Percentiles rank a stretch among this genome's conserved stretches.
phyloP scores from a whole-genome alignment of 2,113 vertebrate genomes.

The Myotis yumanensis region DNA sequence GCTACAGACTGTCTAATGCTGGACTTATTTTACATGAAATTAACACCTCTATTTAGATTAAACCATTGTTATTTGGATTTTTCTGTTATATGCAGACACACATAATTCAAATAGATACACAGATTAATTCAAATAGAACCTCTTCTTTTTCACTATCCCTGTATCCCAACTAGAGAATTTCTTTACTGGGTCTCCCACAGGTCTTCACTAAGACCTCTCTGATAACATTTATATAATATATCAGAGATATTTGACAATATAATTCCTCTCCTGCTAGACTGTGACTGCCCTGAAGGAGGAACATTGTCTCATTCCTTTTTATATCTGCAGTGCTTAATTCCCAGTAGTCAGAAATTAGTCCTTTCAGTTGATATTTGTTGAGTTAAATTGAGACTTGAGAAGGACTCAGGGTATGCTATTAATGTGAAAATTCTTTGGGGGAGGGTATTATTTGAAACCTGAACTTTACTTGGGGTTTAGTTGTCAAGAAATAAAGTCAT shows the following conservation, averaged over 20 bases:
- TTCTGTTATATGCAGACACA: not conserved
- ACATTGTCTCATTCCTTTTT: not conserved
- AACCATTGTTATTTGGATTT: not conserved
- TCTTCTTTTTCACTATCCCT: not conserved
- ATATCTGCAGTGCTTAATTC: not conserved
- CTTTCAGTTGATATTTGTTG: not conserved
- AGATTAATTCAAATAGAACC: not conserved
- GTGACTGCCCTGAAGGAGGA: not conserved
- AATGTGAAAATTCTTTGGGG: not conserved
- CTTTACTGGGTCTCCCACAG: not conserved
- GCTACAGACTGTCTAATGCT: not conserved
- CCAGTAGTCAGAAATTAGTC: not conserved
- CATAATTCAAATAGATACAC: not conserved
- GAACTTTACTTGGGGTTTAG: not conserved
- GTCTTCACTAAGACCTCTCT: not conserved
- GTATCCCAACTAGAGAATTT: not conserved
- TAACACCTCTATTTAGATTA: not conserved
- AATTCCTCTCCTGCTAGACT: not conserved
- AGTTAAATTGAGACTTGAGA: constrained; percentile 3
- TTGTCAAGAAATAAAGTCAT: not conserved
- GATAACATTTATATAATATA: not conserved
- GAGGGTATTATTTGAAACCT: not conserved
- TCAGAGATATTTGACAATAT: not conserved
- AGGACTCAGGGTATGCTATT: not conserved
- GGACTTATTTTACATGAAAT: constrained; percentile 9